Evolutionary conservation across 2,797 vertebrate species (phyloP).

Genomic region (Falco peregrinus): DNA sequence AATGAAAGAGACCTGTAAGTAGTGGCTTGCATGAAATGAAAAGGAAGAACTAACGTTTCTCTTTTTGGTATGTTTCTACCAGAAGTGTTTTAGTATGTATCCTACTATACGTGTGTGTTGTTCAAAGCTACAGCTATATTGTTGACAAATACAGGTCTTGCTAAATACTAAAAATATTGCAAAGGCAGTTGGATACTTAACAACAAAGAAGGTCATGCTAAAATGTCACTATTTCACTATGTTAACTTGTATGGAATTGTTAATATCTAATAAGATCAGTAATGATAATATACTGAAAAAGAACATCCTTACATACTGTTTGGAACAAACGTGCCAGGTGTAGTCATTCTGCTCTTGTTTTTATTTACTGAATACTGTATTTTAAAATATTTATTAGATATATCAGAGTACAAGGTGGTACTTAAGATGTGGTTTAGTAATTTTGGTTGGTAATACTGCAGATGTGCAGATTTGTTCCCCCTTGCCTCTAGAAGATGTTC

Average conservation of each 20-base stretch:
- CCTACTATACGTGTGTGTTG: not conserved
- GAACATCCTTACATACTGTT: not conserved
- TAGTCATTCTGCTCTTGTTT: not conserved
- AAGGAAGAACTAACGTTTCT: not conserved
- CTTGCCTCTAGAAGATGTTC: not conserved
- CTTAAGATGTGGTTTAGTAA: not conserved
- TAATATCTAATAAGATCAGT: not conserved
- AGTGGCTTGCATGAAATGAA: not conserved
- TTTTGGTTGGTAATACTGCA: not conserved
- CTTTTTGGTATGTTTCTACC: not conserved
- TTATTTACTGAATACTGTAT: not conserved
- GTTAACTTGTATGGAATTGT: not conserved
- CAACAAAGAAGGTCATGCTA: rapidly evolving
- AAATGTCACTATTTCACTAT: not conserved
- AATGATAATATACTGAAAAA: not conserved
- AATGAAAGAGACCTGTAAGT: not conserved
- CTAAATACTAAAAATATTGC: not conserved
- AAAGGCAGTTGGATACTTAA: not conserved
- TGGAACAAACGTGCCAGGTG: not conserved
- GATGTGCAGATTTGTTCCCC: not conserved
- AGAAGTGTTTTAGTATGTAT: not conserved
- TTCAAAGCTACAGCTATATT: not conserved
- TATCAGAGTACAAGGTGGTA: not conserved
- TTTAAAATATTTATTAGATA: not conserved
- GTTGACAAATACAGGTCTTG: not conserved